Conservation (phyloP, 1,140 invertebrate genomes). For the Parasteatoda tepidariorum region DNA sequence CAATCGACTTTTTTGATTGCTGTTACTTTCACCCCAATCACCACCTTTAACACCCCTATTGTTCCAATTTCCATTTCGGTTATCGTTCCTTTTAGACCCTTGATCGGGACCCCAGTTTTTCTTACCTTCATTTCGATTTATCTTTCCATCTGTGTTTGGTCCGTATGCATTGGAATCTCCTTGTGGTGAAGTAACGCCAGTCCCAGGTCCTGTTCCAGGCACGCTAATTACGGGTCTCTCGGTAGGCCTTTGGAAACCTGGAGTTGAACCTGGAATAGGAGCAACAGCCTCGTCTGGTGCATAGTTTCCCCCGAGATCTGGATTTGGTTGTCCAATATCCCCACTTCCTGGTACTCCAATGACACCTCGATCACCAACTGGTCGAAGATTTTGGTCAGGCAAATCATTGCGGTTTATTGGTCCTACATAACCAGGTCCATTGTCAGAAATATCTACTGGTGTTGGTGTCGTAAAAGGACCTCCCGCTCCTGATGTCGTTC, state of each 20-base stretch:
- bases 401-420: background rate
- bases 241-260: background rate
- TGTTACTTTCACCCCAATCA: background rate
- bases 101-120: background rate
- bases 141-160: background rate
- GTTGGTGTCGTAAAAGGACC: background rate
- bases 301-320: background rate
- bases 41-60: background rate
- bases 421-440: background rate
- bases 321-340: background rate
- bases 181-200: background rate
- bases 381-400: background rate
- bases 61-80: background rate
- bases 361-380: background rate
- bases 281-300: background rate
- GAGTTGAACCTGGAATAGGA: background rate
- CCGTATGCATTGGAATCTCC: too few species aligned
- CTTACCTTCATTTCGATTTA: background rate
- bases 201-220: background rate
- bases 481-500: background rate
- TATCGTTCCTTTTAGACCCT: background rate
- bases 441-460: background rate
- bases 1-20: background rate
- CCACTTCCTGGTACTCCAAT: slow-evolving; percentile 2
- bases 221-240: background rate